A percentile compares a stretch with the other conserved stretches of the same genome.
Evolutionary conservation across 2,888 invertebrate species (phyloP).

Genomic region (Stictocephala bisonia): DNA sequence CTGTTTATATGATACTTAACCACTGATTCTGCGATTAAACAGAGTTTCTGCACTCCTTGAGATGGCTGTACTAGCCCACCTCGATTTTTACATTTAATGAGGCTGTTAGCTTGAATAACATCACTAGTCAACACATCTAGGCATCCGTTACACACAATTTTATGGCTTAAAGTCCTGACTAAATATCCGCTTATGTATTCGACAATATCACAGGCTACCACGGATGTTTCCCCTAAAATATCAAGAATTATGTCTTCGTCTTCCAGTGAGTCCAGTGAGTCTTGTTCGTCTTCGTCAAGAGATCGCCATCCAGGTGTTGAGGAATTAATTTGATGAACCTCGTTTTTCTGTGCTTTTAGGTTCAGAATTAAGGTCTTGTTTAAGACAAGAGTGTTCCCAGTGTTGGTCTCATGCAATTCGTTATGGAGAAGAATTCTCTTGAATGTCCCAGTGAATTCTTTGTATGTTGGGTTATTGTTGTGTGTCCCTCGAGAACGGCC

Average conservation of each 20-base stretch:
- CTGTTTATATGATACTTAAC: background rate
- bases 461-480: constrained; percentile 49
- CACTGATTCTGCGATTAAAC: too few species aligned
- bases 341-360: background rate
- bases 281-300: background rate
- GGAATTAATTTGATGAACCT: background rate
- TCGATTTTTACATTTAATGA: too few species aligned
- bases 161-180: constrained; percentile 7
- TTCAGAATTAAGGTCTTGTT: constrained; percentile 1
- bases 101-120: too few species aligned
- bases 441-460: constrained; percentile 26
- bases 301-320: constrained; percentile 5
- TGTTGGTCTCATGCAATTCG: constrained; percentile 1
- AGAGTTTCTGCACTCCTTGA: too few species aligned
- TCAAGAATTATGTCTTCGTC: background rate
- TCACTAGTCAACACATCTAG: too few species aligned
- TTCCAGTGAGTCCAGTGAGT: too few species aligned
- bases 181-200: background rate
- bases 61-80: too few species aligned
- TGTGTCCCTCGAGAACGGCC: constrained; percentile 47
- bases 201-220: background rate
- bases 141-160: too few species aligned
- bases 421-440: constrained; percentile 28
- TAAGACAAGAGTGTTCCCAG: constrained; percentile 12
- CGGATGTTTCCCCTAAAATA: background rate